Evolutionary conservation across 2,888 invertebrate genomes (phyloP), one percentile per base, ranked within the genome.

Genomic region (Acronicta psi): DNA sequence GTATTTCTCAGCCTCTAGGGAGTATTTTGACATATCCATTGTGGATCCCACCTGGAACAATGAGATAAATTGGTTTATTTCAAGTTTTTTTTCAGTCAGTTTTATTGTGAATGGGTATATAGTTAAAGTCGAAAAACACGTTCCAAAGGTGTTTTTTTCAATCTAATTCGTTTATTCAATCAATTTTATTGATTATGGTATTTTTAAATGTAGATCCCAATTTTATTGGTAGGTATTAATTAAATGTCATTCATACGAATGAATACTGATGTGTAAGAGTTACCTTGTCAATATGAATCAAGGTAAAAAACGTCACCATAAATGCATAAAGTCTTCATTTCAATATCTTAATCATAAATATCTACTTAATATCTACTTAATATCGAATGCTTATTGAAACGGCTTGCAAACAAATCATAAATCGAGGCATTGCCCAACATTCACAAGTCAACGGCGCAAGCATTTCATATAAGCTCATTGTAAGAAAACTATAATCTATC

Each of bases 1-100:
- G 86, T 97, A 97, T 78, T 97, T 97, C 77, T 97, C 97, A 0
- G 96, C 96, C 73, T 97, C 97, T 92, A 97, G 95, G 10, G 96
- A 96, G 84, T 97, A 97, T 82, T 97, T 97, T 0, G 94, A 93
- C 96, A 97, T 96, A 82, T 97, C 97, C 96, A 97, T 96, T 66
- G 96, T 95, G 47, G 96, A 96, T 8, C 96, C 96, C 62, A 97
- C 96, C 96, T 96, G 95, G 0, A 95, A 95, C 87, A 92, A 84
- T 0, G 1, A 44, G 13, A 41, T 13, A 23, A 14, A 14, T n/a
- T 2, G 9, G 14, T 14, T 42, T 1, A 20, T 2, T 14, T 17
- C 17, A 36, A 17, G n/a, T 18, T 9, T 11, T 29, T 3, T 29
- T 2, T 23, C 4, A 7, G 7, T 7, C 9, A 10, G 1, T 25